phyloP scores from a whole-genome alignment of 2,888 invertebrate genomes.

The Phrixothrix hirtus region DNA sequence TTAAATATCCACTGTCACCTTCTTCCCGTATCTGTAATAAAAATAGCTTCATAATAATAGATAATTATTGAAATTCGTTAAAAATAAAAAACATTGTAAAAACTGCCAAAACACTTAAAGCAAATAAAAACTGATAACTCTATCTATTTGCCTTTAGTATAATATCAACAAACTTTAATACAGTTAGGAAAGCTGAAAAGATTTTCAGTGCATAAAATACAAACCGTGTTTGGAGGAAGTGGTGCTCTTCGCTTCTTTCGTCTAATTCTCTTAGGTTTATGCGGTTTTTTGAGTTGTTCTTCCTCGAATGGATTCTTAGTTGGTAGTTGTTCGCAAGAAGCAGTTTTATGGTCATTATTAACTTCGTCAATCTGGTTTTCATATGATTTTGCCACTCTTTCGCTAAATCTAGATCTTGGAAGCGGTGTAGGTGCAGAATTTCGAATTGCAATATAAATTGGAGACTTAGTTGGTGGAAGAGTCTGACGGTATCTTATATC shows the following conservation, averaged over 20 bases:
- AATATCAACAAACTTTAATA: too few relatives aligned
- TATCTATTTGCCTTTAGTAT: too few relatives aligned
- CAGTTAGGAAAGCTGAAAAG: too few relatives aligned
- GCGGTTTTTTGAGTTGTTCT: slow-evolving; percentile 14
- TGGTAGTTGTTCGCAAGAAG: too few relatives aligned
- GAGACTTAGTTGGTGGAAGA: slow-evolving; percentile 10
- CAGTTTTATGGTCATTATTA: slow-evolving; percentile 2
- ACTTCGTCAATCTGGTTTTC: neutral
- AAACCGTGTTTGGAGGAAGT: slow-evolving; percentile 36
- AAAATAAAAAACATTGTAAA: too few relatives aligned
- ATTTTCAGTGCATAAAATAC: too few relatives aligned
- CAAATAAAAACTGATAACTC: too few relatives aligned
- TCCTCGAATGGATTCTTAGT: slow-evolving; percentile 34
- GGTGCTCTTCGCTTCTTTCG: slow-evolving; percentile 38
- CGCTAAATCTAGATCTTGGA: slow-evolving; percentile 27
- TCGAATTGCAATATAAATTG: slow-evolving; percentile 3
- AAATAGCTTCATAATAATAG: too few relatives aligned
- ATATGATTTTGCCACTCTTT: slow-evolving; percentile 15
- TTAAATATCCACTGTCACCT: slow-evolving; percentile 10
- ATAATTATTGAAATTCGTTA: too few relatives aligned
- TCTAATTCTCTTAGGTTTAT: slow-evolving; percentile 13
- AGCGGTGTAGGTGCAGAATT: slow-evolving; percentile 9
- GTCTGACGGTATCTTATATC: slow-evolving; percentile 11
- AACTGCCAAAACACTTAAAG: too few relatives aligned
- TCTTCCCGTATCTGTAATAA: too few relatives aligned